phyloP scores from a whole-genome alignment of 2,888 invertebrate species.

The Apotomis betuletana region DNA sequence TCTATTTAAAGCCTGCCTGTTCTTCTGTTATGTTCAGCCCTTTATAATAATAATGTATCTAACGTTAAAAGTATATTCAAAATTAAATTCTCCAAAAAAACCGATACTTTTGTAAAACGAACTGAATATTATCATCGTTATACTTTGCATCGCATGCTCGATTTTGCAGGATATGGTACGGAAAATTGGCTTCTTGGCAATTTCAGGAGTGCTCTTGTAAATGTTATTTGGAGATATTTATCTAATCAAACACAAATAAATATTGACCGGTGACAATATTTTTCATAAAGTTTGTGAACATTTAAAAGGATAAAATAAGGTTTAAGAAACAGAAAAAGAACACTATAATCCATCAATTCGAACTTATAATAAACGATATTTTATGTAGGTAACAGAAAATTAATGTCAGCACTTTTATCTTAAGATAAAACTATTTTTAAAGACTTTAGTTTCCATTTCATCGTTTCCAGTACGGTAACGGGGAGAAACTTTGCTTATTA shows the following conservation, averaged over 20 bases:
- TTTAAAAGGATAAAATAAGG: no score
- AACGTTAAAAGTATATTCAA: not conserved
- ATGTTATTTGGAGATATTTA: not conserved
- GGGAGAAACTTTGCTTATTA: constrained; percentile 18
- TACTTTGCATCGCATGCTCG: constrained; percentile 1
- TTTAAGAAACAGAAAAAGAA: no score
- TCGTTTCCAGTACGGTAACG: not conserved
- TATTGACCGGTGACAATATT: no score
- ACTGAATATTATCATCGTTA: not conserved
- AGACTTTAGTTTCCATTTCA: constrained; percentile 8
- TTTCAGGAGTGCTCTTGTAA: not conserved
- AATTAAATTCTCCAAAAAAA: not conserved
- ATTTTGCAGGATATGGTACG: constrained; percentile 1
- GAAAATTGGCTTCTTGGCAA: constrained; percentile 8
- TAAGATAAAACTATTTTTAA: not conserved
- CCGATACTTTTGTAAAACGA: not conserved
- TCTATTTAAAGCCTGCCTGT: no score
- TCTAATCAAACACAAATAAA: not conserved
- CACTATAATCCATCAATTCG: no score
- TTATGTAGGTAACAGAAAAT: not conserved
- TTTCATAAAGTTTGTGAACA: no score
- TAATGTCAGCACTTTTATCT: not conserved
- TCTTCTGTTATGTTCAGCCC: no score
- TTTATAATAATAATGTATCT: no score
- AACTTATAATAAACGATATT: no score